These are phyloP conservation scores for Osmoderma eremita DNA, from an alignment of 2,888 invertebrate genomes.

Conservation along the genomic window DNA sequence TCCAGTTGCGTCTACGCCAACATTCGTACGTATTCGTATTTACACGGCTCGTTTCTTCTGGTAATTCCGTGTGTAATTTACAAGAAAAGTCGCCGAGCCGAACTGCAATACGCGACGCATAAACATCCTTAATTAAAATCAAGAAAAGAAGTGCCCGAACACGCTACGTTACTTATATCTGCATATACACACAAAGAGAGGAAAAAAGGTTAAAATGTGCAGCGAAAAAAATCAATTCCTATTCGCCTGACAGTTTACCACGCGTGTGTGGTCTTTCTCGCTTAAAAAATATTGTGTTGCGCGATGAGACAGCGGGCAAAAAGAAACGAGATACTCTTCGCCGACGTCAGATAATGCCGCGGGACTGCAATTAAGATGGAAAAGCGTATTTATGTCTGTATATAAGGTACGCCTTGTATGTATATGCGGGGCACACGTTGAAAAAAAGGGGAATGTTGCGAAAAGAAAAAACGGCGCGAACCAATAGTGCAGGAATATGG, in stretches of 20 bases:
- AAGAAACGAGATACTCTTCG: slow-evolving; percentile 7
- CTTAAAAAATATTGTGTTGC: slow-evolving; percentile 16
- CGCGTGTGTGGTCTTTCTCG: slow-evolving; percentile 20
- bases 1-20: no score
- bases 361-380: slow-evolving; percentile 9
- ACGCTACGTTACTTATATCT: neutral
- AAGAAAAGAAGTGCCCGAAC: no score
- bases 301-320: slow-evolving; percentile 15
- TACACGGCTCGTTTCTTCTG: no score
- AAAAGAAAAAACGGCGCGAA: slow-evolving; percentile 10
- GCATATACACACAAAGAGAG: neutral
- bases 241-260: neutral
- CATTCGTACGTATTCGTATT: no score
- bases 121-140: no score
- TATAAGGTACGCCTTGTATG: neutral
- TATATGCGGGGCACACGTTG: slow-evolving; percentile 5
- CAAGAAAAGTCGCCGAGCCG: no score
- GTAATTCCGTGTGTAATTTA: no score
- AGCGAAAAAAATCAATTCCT: neutral
- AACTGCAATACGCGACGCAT: no score
- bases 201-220: neutral
- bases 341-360: slow-evolving; percentile 12
- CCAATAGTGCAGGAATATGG: slow-evolving; percentile 15
- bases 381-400: no score
- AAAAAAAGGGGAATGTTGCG: slow-evolving; percentile 1